Conservation (phyloP, 1,140 invertebrate genomes). For the Magallana ariakensis region DNA sequence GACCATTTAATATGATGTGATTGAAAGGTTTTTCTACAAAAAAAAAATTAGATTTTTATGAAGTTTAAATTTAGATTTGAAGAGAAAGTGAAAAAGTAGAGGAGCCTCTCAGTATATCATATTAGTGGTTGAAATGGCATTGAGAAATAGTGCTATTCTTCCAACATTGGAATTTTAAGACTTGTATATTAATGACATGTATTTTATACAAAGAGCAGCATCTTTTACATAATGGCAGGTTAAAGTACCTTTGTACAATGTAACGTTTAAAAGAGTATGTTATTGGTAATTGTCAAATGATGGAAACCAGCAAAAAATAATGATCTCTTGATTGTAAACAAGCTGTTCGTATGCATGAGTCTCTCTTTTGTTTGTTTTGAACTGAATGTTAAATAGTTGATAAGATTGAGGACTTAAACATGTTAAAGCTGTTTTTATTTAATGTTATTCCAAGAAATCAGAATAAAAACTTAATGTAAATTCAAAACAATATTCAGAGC, state of each 20-base stretch:
- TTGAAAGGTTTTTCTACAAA: background rate
- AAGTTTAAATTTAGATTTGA: background rate
- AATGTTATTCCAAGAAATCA: too few relatives aligned
- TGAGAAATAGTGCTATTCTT: slow-evolving; percentile 7
- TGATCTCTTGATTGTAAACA: background rate
- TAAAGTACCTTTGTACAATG: background rate
- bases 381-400: background rate
- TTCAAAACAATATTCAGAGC: too few relatives aligned
- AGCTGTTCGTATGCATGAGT: background rate
- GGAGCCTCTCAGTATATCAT: slow-evolving; percentile 10
- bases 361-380: background rate
- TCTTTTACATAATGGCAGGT: slow-evolving; percentile 5
- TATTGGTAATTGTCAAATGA: background rate
- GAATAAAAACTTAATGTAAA: too few relatives aligned
- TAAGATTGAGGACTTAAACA: too few relatives aligned
- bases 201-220: slow-evolving; percentile 7
- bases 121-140: background rate
- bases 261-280: background rate
- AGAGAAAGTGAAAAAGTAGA: background rate
- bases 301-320: background rate
- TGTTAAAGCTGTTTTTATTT: too few relatives aligned
- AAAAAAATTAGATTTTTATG: background rate
- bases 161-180: background rate
- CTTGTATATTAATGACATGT: background rate
- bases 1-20: slow-evolving; percentile 27